Evolutionary conservation across 2,888 invertebrate genomes (phyloP).

Genomic region (Andricus curvator): DNA sequence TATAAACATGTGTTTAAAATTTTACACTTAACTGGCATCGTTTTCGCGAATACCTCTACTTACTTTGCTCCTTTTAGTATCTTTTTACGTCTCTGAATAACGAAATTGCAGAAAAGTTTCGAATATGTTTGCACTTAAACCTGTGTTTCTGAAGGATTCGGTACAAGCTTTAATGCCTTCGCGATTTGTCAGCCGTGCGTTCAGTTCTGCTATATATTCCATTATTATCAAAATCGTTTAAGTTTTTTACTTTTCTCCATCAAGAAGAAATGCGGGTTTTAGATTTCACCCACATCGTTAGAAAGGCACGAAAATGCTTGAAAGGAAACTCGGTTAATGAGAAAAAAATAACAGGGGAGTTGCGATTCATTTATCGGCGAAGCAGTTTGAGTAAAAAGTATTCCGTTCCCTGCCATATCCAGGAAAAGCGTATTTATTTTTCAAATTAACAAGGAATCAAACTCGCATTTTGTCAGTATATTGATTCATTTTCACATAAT

Average conservation of each 20-base stretch:
- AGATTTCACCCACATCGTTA: neutral
- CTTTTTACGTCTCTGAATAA: neutral
- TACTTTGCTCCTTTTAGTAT: neutral
- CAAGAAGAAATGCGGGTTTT: neutral
- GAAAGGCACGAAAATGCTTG: neutral
- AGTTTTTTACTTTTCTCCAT: neutral
- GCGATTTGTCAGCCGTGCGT: neutral
- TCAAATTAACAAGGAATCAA: neutral
- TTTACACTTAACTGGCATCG: neutral
- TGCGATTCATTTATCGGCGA: neutral
- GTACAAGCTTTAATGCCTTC: neutral
- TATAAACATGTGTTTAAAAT: neutral
- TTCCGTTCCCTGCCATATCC: neutral
- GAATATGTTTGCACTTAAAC: neutral
- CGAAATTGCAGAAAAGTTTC: neutral
- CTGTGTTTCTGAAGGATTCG: neutral
- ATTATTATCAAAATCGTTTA: constrained; percentile 5
- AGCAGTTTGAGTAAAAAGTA: neutral
- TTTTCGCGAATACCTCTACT: neutral
- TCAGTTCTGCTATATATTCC: neutral
- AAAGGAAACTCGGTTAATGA: constrained; percentile 6
- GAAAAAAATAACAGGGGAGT: neutral
- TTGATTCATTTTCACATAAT: neutral
- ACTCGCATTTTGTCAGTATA: neutral
- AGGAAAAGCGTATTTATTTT: neutral